These are phyloP conservation scores for Thomomys bottae DNA, from an alignment of 2,113 vertebrate species.

Conservation along the genomic window DNA sequence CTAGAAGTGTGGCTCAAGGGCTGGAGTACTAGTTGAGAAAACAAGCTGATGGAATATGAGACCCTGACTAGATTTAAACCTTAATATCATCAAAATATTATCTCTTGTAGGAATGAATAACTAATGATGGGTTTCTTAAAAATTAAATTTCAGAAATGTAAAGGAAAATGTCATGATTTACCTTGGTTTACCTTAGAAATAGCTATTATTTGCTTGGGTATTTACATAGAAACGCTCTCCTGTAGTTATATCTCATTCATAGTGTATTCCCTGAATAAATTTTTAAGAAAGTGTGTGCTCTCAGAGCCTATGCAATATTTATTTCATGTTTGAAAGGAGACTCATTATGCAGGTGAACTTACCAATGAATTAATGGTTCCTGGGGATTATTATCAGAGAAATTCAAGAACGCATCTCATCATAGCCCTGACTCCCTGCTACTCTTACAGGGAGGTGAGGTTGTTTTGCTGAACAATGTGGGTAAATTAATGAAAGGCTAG, in stretches of 20 bases:
- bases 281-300: neutral
- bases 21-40: too few species aligned
- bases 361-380: neutral
- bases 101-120: neutral
- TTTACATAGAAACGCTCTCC: neutral
- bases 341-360: neutral
- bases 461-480: neutral
- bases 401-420: neutral
- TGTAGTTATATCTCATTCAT: neutral
- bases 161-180: neutral
- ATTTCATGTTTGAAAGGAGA: neutral
- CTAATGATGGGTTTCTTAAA: neutral
- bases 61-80: too few species aligned
- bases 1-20: too few species aligned
- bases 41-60: too few species aligned
- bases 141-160: neutral
- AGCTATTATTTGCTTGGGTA: slow-evolving; percentile 23
- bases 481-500: neutral
- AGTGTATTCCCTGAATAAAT: neutral
- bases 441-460: neutral
- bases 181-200: neutral
- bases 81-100: too few species aligned
- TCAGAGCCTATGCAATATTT: neutral
- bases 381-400: neutral
- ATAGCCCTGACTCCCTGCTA: neutral